Evolutionary conservation across 2,888 invertebrate species (phyloP).

Genomic region (Ischnura elegans): DNA sequence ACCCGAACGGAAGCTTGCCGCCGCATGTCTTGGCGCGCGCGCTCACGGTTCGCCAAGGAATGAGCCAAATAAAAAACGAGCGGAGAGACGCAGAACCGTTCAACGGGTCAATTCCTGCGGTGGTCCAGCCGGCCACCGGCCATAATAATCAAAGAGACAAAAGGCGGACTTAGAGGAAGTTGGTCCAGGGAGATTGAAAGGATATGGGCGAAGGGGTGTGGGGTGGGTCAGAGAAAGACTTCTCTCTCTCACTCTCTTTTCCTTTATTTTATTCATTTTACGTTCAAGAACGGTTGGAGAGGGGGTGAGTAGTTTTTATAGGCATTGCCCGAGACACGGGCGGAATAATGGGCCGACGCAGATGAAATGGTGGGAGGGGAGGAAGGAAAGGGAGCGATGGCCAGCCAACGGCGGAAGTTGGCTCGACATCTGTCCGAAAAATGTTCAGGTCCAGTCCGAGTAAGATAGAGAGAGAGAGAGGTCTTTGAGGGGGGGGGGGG

Average conservation of each 20-base stretch:
- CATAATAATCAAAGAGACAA: conserved; percentile 60
- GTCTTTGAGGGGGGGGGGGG: not conserved
- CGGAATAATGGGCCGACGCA: conserved; percentile 34
- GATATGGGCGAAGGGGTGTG: not conserved
- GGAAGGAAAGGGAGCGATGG: not conserved
- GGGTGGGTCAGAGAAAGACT: not conserved
- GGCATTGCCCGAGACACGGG: not conserved
- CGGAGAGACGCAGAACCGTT: conserved; percentile 30
- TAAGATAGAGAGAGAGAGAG: not conserved
- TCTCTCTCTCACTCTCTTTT: too few relatives aligned
- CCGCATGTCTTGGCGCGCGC: not conserved
- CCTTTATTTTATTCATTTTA: not conserved
- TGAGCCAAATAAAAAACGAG: not conserved
- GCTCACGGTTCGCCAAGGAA: not conserved
- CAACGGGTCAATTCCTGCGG: conserved; percentile 55
- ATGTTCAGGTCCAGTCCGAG: not conserved
- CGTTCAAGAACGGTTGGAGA: not conserved
- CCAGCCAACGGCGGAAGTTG: conserved; percentile 45
- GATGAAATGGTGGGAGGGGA: not conserved
- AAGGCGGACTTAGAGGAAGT: not conserved
- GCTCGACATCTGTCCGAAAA: conserved; percentile 56
- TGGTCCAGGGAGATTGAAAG: conserved; percentile 53
- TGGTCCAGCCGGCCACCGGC: conserved; percentile 54
- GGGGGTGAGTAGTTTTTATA: not conserved
- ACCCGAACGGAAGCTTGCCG: not conserved